Percentiles rank a stretch among this genome's conserved stretches.
Evolutionary conservation across 2,888 invertebrate species (phyloP).

Genomic region (Galerucella nymphaeae): DNA sequence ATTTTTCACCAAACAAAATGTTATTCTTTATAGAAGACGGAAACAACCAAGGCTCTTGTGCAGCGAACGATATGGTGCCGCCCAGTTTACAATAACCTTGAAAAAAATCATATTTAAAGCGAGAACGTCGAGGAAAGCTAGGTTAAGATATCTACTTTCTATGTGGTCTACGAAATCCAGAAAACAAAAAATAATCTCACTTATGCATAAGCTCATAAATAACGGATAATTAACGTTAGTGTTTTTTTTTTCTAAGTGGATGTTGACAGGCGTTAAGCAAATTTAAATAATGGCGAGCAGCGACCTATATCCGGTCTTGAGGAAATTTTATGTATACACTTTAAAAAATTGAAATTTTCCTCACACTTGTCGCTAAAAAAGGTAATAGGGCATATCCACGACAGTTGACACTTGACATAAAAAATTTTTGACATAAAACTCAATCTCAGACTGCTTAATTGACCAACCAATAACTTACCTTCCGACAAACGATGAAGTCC

Average conservation of each 20-base stretch:
- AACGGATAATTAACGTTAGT: not conserved
- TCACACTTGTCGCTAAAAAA: not conserved
- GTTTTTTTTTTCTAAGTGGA: not conserved
- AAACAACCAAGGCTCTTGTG: conserved; percentile 73
- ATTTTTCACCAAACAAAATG: conserved; percentile 76
- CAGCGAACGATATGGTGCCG: conserved; percentile 68
- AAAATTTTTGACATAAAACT: no score
- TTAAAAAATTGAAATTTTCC: not conserved
- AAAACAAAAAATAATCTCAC: conserved; percentile 7
- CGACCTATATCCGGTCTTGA: not conserved
- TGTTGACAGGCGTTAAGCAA: conserved; percentile 2
- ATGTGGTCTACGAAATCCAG: not conserved
- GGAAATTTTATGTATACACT: not conserved
- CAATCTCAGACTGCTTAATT: no score
- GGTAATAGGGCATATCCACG: no score
- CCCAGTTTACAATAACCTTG: conserved; percentile 55
- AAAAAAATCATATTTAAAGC: conserved; percentile 9
- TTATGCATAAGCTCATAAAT: not conserved
- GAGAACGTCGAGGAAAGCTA: no score
- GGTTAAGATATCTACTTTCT: no score
- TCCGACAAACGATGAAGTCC: conserved; percentile 60
- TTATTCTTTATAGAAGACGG: conserved; percentile 76
- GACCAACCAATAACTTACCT: conserved; percentile 48
- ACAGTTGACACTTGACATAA: no score
- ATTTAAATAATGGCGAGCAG: not conserved